Percentiles rank a stretch among this genome's conserved stretches.
phyloP scores from a whole-genome alignment of 2,113 vertebrate species.

The Cyrtonyx montezumae region DNA sequence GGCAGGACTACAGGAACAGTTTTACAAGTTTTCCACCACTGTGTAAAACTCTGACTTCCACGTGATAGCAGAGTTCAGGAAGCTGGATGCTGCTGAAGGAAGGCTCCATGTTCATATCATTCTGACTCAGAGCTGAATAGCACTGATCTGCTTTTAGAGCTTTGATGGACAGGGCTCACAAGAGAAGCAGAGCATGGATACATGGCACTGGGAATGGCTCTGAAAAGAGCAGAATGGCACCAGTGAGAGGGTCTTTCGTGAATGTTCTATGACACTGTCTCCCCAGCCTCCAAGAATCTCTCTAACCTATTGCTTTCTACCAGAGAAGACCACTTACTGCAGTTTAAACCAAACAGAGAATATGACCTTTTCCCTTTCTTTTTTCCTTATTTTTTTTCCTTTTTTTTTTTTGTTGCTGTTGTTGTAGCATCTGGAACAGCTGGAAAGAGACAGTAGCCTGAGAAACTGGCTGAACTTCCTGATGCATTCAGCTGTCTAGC shows the following conservation, averaged over 20 bases:
- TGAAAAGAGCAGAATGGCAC: neutral
- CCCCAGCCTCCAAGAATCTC: neutral
- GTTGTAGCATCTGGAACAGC: neutral
- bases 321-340: neutral
- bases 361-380: neutral
- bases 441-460: conserved; percentile 47
- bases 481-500: conserved; percentile 20
- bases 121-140: neutral
- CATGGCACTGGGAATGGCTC: neutral
- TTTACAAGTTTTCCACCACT: neutral
- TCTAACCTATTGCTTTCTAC: neutral
- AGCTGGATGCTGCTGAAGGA: neutral
- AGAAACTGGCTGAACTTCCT: conserved; percentile 43
- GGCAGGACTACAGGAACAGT: neutral
- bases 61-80: neutral
- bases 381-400: neutral
- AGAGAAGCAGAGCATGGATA: neutral
- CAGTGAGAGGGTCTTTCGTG: neutral
- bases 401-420: too few species aligned
- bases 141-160: neutral
- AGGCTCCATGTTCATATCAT: neutral
- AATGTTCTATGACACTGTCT: neutral
- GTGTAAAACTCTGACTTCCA: neutral
- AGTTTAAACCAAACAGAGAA: neutral
- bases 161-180: neutral